These are phyloP conservation scores for Melinopterus prodromus DNA, from an alignment of 2,888 invertebrate species.

Conservation along the genomic window DNA sequence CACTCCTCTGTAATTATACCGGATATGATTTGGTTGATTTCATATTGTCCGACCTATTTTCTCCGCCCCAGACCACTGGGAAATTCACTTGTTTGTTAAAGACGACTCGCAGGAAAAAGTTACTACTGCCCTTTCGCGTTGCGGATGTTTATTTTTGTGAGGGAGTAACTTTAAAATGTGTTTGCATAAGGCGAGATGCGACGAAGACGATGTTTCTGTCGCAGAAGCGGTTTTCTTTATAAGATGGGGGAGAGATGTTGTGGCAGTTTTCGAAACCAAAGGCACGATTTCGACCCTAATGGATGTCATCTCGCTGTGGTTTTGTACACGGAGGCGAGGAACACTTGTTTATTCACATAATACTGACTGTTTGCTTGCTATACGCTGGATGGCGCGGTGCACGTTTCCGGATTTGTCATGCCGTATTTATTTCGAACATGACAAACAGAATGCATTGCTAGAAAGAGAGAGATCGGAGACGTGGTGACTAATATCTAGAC, in stretches of 20 bases:
- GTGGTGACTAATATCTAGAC: too few species aligned
- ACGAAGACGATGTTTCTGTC: neutral
- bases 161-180: conserved; percentile 37
- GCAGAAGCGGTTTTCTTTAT: conserved; percentile 13
- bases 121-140: neutral
- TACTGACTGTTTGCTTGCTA: neutral
- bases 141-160: neutral
- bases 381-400: neutral
- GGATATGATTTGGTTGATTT: conserved; percentile 50
- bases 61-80: neutral
- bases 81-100: conserved; percentile 16
- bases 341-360: conserved; percentile 37
- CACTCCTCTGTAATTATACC: conserved; percentile 44
- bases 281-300: conserved; percentile 44
- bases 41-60: conserved; percentile 48
- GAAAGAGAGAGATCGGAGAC: too few species aligned
- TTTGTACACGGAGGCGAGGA: conserved; percentile 17
- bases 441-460: neutral
- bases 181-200: conserved; percentile 29
- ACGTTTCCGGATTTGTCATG: neutral
- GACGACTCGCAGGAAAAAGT: conserved; percentile 6
- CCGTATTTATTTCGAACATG: neutral
- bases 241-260: conserved; percentile 30
- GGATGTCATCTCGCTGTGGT: conserved; percentile 37
- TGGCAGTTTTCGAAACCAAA: conserved; percentile 38